Conservation (phyloP, 2,797 vertebrate genomes). For the Thripadectes ignobilis region DNA sequence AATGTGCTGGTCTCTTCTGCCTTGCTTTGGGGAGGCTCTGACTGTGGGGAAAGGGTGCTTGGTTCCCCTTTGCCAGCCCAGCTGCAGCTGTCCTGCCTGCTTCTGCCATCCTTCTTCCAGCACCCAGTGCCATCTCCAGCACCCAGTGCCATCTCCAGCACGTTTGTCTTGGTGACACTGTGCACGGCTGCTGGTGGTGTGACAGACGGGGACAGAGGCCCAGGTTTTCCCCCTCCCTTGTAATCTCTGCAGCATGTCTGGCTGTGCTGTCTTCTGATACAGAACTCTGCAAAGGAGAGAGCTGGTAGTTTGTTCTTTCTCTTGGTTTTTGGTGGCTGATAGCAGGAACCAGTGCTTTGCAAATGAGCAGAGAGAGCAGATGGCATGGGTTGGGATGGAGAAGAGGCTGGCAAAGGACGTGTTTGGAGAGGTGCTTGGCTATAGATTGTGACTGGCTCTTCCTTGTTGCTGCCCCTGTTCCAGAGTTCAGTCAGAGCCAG, state of each 20-base stretch:
- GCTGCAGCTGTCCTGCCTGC: not conserved
- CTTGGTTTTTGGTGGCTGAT: not conserved
- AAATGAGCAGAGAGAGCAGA: not conserved
- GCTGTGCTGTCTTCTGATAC: not conserved
- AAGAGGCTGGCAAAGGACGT: not conserved
- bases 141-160: rapidly evolving
- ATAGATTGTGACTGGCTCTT: rapidly evolving
- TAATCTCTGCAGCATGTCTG: not conserved
- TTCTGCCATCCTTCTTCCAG: not conserved
- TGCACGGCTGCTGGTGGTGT: not conserved
- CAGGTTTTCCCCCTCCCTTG: not conserved
- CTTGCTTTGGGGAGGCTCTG: rapidly evolving
- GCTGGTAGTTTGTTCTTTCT: not conserved
- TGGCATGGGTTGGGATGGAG: not conserved
- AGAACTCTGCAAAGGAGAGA: not conserved
- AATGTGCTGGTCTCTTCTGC: rapidly evolving
- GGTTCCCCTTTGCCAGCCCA: not conserved
- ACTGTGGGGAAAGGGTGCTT: rapidly evolving
- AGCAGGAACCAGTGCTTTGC: not conserved
- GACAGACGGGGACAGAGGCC: not conserved
- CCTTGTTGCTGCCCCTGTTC: not conserved
- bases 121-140: not conserved
- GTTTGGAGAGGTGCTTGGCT: not conserved
- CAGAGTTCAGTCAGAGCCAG: not conserved
- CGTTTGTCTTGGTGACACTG: rapidly evolving